Evolutionary conservation across 2,797 vertebrate genomes (phyloP), one percentile per base, ranked within the genome.

Genomic region (Echeneis naucrates): DNA sequence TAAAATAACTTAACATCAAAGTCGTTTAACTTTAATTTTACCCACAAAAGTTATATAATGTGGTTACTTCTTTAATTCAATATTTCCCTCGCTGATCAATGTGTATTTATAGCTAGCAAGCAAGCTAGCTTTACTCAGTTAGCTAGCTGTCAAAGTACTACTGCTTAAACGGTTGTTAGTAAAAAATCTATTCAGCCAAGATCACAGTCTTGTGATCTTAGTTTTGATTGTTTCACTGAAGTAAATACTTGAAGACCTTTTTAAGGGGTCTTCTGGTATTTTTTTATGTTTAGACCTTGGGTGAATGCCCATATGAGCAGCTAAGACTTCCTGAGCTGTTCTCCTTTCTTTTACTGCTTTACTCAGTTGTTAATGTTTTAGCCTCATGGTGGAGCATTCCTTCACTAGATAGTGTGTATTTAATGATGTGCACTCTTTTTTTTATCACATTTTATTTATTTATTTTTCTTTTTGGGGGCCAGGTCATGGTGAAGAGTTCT

Each of bases 371-470:
- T 51, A 57, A 66, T 76, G 70, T 52, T 35, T 44, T 44, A 83
- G 53, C 69, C 72, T 68, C 57, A 75, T 13, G 19, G 78, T 26
- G 38, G 50, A 85, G 74, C 72, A 75, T 80, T 62, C 23, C 75
- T 58, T 71, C 68, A 51, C 27, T 2, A 8, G 45, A 80, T 81
- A 75, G 50, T 58, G 54, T 83, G 44, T 50, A 70, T 54, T 76
- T 84, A 72, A 84, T 79, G 63, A 80, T 59, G 44, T 64, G 33
- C 55, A 32, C 56, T 79, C 21, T 77, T 76, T 75, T 84, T 81
- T 76, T 4, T 72, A 30, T 30, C n/a, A n/a, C n/a, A n/a, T n/a
- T n/a, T n/a, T n/a, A n/a, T n/a, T n/a, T n/a, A n/a, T n/a, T n/a
- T n/a, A n/a, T n/a, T n/a, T n/a, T n/a, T n/a, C n/a, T n/a, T n/a